Percentiles rank a stretch among this genome's conserved stretches.
Conservation (phyloP, 1,140 invertebrate species). For the Drosophila pectinifera region DNA sequence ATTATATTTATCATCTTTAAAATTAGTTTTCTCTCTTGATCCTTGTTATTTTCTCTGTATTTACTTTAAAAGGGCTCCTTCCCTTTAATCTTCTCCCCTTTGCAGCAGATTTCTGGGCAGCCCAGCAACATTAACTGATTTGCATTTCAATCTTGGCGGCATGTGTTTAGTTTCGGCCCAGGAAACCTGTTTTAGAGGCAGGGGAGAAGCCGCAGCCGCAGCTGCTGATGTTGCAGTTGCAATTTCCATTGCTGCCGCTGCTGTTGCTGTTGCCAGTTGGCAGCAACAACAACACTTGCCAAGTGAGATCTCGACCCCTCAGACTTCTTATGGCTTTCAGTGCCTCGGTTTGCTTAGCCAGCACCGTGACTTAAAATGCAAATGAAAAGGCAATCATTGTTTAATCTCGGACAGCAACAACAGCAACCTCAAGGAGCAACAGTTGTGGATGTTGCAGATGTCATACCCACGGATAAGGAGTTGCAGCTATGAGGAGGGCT, state of each 20-base stretch:
- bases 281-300: conserved; percentile 65
- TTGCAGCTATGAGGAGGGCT: not conserved
- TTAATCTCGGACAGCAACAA: conserved; percentile 77
- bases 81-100: conserved; percentile 1
- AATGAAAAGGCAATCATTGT: conserved; percentile 84
- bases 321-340: conserved; percentile 40
- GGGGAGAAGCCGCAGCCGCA: conserved; percentile 44
- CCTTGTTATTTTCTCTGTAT: not conserved
- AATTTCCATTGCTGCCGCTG: conserved; percentile 35
- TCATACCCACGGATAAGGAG: not conserved
- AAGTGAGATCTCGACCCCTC: conserved; percentile 66
- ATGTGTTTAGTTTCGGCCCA: conserved; percentile 77
- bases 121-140: conserved; percentile 73
- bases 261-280: conserved; percentile 31
- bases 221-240: conserved; percentile 45
- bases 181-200: conserved; percentile 59
- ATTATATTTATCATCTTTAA: not conserved
- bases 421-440: conserved; percentile 49
- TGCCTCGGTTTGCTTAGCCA: conserved; percentile 43
- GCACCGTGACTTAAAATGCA: conserved; percentile 83
- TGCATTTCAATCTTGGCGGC: conserved; percentile 81
- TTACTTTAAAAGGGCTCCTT: not conserved
- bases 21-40: not conserved
- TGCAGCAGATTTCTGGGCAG: conserved; percentile 7
- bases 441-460: conserved; percentile 46